These are phyloP conservation scores for Pseudochaenichthys georgianus DNA, from an alignment of 2,797 vertebrate genomes.

Conservation along the genomic window DNA sequence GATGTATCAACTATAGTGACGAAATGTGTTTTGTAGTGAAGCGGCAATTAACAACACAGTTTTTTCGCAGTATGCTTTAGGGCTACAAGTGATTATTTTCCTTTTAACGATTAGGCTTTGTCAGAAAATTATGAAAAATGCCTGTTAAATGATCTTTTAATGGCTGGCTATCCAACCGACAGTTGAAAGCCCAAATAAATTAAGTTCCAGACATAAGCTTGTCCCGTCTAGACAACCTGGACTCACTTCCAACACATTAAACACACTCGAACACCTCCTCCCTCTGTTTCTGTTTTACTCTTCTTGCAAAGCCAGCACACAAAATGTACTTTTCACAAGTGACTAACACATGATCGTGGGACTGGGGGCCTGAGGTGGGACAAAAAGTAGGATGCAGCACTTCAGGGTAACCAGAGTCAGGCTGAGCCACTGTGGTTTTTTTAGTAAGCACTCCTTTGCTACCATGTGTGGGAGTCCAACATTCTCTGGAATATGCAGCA, in stretches of 20 bases:
- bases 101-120: neutral
- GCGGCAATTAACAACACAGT: no score
- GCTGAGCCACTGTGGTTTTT: constrained; percentile 49
- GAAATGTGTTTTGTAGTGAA: no score
- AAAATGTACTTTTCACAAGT: constrained; percentile 53
- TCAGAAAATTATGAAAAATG: neutral
- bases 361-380: constrained; percentile 34
- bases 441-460: constrained; percentile 36
- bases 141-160: neutral
- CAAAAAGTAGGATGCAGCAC: constrained; percentile 32
- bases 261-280: constrained; percentile 21
- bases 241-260: constrained; percentile 34
- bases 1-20: neutral
- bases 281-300: constrained; percentile 29
- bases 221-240: constrained; percentile 57
- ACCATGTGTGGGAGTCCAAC: constrained; percentile 34
- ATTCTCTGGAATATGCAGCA: constrained; percentile 22
- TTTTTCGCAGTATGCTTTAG: neutral
- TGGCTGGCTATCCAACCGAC: neutral
- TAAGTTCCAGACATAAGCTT: constrained; percentile 34
- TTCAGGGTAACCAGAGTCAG: constrained; percentile 66
- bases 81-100: neutral
- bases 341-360: constrained; percentile 69
- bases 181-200: neutral
- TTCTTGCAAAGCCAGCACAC: constrained; percentile 42